A percentile compares a stretch with the other conserved stretches of the same genome.
phyloP scores from a whole-genome alignment of 2,888 invertebrate genomes.

The Litoditis marina region DNA sequence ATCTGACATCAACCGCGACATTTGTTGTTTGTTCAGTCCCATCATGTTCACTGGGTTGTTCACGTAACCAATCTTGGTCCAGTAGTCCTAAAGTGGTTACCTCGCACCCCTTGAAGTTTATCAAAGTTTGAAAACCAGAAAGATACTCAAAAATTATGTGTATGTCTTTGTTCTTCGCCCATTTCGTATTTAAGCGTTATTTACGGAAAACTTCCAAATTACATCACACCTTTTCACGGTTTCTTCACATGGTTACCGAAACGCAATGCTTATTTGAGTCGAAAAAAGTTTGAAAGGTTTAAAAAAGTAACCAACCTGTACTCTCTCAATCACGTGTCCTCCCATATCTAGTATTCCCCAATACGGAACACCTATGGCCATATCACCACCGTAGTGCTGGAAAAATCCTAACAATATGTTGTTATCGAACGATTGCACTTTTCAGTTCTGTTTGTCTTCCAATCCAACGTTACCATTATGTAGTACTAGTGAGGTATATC shows the following conservation, averaged over 20 bases:
- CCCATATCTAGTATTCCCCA: constrained; percentile 38
- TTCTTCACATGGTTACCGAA: no score
- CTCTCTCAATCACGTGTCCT: constrained; percentile 37
- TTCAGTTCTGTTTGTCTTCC: no score
- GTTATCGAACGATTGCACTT: no score
- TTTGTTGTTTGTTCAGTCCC: constrained; percentile 30
- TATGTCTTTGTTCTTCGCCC: background rate
- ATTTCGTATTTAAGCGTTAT: background rate
- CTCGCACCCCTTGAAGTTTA: background rate
- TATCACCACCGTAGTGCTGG: constrained; percentile 39
- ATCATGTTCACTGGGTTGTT: constrained; percentile 37
- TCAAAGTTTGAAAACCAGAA: no score
- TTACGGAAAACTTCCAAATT: no score
- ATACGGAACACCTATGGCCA: constrained; percentile 33
- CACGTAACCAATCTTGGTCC: constrained; percentile 33
- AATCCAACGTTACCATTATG: no score
- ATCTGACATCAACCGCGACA: constrained; percentile 27
- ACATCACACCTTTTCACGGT: no score
- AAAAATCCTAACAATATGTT: no score
- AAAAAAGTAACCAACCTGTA: constrained; percentile 19
- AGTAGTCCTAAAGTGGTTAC: constrained; percentile 21
- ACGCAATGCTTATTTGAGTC: no score
- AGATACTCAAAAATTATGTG: no score
- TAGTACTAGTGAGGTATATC: background rate
- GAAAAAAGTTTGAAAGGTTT: background rate